Evolutionary conservation across 1,140 invertebrate species (phyloP).

Genomic region (Drosophila tropicalis): DNA sequence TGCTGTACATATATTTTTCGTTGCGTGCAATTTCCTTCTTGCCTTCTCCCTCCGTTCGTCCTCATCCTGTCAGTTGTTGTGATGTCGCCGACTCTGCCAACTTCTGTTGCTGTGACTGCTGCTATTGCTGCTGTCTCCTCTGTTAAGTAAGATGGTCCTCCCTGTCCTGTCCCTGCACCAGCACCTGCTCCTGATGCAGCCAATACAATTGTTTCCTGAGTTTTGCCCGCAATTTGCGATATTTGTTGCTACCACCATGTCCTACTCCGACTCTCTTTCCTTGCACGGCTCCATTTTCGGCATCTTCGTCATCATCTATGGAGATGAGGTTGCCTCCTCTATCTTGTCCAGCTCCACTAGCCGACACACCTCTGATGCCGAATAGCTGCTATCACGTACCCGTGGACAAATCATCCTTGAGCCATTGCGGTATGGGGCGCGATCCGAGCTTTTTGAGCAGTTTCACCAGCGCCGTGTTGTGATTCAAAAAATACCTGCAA

Average conservation of each 20-base stretch:
- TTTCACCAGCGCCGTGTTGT: constrained; percentile 97
- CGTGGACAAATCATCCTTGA: constrained; percentile 93
- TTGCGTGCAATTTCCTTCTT: constrained; percentile 10
- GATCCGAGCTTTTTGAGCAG: constrained; percentile 92
- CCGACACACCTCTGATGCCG: constrained; percentile 13
- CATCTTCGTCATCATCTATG: constrained; percentile 10
- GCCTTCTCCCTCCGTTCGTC: background rate
- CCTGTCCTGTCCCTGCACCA: constrained; percentile 14
- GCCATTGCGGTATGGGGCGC: constrained; percentile 93
- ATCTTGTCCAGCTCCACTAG: constrained; percentile 23
- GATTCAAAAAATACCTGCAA: constrained; percentile 92
- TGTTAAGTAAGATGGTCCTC: constrained; percentile 1
- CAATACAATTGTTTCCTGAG: constrained; percentile 80
- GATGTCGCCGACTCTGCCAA: constrained; percentile 33
- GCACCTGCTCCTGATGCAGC: constrained; percentile 49
- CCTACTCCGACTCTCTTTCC: constrained; percentile 13
- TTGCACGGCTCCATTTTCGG: background rate
- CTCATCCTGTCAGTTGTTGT: constrained; percentile 44
- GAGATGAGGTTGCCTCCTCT: constrained; percentile 34
- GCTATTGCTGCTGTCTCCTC: constrained; percentile 7
- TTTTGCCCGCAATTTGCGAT: constrained; percentile 79
- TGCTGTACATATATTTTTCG: constrained; percentile 1
- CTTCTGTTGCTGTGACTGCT: constrained; percentile 20
- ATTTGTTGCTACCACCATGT: constrained; percentile 58
- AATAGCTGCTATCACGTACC: constrained; percentile 80